Evolutionary conservation across 2,113 vertebrate species (phyloP).

Genomic region (Helogale parvula): DNA sequence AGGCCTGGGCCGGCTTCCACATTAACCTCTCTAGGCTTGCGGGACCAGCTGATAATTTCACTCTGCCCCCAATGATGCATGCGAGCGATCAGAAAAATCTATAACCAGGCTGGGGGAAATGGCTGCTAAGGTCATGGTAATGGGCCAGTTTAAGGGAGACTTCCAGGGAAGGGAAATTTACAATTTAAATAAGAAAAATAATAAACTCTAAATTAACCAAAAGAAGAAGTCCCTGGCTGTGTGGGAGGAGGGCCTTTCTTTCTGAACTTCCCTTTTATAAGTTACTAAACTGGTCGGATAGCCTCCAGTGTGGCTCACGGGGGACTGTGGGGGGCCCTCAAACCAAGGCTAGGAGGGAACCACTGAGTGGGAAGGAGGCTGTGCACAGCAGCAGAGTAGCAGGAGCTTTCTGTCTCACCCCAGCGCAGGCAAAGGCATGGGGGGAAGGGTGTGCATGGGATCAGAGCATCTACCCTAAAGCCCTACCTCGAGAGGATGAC

Average conservation of each 20-base stretch:
- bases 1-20: background rate
- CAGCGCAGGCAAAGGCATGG: background rate
- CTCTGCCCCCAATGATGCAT: background rate
- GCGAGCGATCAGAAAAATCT: background rate
- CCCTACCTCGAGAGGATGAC: too few relatives aligned
- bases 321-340: background rate
- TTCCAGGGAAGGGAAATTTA: conserved; percentile 63
- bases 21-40: background rate
- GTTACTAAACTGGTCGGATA: background rate
- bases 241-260: background rate
- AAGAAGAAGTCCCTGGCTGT: background rate
- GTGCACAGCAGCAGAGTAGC: background rate
- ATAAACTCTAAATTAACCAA: conserved; percentile 66
- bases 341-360: background rate
- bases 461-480: background rate
- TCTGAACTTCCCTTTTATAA: background rate
- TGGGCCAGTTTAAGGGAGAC: conserved; percentile 53
- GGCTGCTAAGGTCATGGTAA: conserved; percentile 19
- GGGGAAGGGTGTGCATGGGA: too few relatives aligned
- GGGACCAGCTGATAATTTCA: background rate
- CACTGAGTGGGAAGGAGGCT: background rate
- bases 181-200: conserved; percentile 77
- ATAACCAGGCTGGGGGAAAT: background rate
- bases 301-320: background rate
- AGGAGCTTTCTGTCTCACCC: too few relatives aligned